Evolutionary conservation across 2,888 invertebrate species (phyloP), one percentile per base, ranked within the genome.

Genomic region (Melinopterus prodromus): DNA sequence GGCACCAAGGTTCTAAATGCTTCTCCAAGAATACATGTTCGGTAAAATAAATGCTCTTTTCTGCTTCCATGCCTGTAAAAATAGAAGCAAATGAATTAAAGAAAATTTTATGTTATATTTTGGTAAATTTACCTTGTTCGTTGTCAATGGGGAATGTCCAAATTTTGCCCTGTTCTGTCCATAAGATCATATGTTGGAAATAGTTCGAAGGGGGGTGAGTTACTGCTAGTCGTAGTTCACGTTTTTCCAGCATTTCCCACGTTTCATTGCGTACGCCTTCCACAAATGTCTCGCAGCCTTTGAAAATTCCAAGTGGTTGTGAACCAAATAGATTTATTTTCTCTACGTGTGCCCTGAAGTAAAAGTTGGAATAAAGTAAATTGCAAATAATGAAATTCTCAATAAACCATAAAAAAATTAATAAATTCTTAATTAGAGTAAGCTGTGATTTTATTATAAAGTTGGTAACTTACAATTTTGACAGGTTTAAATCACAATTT

Each of bases 81-180:
- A 85, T 79, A 81, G 69, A 53, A 70, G 38, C 38, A 14, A 1
- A 74, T 77, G 53, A 75, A 9, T 76, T 53, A 77, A 76, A 16
- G 78, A 69, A 70, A 77, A 74, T 37, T 69, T 71, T 26, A 70
- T 70, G 16, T 35, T n/a, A n/a, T 2, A 15, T 15, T 0, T 71
- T 74, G 7, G 69, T 6, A 15, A 79, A 69, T 15, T 37, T 77
- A 95, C 97, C 98, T 92, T 97, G 96, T 90, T 99, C 99, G 91
- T 99, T 99, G 89, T 99, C 92, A 82, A 99, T 97, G 1, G 99
- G 99, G 88, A 98, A 99, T 83, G 94, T 93, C 99, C 99, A 99
- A 14, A 99, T 89, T 90, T 98, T 98, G 71, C 97, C 98, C 88
- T 97, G 94, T 79, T 97, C 94, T 0, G 99, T 99, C 98, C 98